phyloP scores from a whole-genome alignment of 2,888 invertebrate genomes.

The Pollenia angustigena region DNA sequence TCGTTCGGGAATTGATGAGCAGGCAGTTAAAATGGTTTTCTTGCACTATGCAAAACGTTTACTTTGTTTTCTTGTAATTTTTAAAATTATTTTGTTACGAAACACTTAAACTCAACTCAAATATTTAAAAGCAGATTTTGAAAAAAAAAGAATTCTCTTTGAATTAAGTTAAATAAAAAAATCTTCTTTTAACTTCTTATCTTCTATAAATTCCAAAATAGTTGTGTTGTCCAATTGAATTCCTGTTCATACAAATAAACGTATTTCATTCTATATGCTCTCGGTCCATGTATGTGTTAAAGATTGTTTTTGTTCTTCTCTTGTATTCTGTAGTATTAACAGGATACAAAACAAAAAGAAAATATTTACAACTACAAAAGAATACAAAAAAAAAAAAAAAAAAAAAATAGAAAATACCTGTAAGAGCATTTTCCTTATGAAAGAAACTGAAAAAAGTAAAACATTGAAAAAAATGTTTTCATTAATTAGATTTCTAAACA shows the following conservation, averaged over 20 bases:
- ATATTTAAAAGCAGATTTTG: neutral
- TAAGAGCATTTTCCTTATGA: conserved; percentile 39
- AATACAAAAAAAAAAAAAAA: conserved; percentile 1
- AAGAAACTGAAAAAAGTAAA: conserved; percentile 41
- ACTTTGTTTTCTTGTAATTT: too few relatives aligned
- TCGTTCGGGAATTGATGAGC: too few relatives aligned
- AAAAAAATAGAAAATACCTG: conserved; percentile 44
- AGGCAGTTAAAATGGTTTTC: too few relatives aligned
- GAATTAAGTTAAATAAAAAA: neutral
- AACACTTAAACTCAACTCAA: neutral
- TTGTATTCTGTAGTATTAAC: conserved; percentile 5
- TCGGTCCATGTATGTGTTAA: conserved; percentile 24
- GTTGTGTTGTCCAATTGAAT: conserved; percentile 42
- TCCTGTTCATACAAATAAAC: conserved; percentile 3
- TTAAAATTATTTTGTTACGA: too few relatives aligned
- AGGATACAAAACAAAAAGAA: conserved; percentile 21
- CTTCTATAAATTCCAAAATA: conserved; percentile 27
- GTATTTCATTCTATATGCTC: neutral
- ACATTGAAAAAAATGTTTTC: conserved; percentile 60
- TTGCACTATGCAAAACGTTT: too few relatives aligned
- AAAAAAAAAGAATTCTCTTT: neutral
- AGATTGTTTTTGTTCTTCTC: neutral
- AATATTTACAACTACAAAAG: conserved; percentile 8
- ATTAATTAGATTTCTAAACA: conserved; percentile 65
- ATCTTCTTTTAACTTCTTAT: neutral